Evolutionary conservation across 2,797 vertebrate genomes (phyloP).

Genomic region (Eidolon dupreanum): DNA sequence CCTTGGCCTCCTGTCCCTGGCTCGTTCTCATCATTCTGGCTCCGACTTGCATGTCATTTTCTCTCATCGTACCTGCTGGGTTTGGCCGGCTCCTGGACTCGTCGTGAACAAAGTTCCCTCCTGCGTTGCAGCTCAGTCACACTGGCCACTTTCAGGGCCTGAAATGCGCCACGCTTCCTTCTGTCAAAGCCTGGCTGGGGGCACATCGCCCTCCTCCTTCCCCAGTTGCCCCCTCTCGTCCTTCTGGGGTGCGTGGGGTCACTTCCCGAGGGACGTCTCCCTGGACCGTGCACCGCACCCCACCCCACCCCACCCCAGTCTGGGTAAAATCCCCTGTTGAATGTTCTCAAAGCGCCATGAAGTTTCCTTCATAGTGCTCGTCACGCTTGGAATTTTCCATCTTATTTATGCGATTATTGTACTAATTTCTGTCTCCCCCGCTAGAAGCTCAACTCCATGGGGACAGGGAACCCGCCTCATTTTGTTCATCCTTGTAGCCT

Average conservation of each 20-base stretch:
- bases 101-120: not conserved
- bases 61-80: not conserved
- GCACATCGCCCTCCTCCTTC: not conserved
- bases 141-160: not conserved
- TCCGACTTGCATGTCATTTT: not conserved
- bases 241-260: not conserved
- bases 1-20: not conserved
- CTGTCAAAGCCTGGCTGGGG: not conserved
- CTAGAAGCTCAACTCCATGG: not conserved
- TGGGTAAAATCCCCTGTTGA: not conserved
- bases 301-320: too few relatives aligned
- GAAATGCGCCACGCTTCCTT: not conserved
- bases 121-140: not conserved
- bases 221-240: not conserved
- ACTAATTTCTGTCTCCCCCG: not conserved
- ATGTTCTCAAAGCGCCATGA: not conserved
- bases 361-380: not conserved
- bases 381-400: not conserved
- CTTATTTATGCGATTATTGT: not conserved
- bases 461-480: not conserved
- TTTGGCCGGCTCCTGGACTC: not conserved
- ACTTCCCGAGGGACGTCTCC: not conserved
- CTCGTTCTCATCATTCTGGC: not conserved
- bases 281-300: too few relatives aligned
- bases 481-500: not conserved